Evolutionary conservation across 2,797 vertebrate genomes (phyloP), one percentile per base, ranked within the genome.

Genomic region (Merluccius polli): DNA sequence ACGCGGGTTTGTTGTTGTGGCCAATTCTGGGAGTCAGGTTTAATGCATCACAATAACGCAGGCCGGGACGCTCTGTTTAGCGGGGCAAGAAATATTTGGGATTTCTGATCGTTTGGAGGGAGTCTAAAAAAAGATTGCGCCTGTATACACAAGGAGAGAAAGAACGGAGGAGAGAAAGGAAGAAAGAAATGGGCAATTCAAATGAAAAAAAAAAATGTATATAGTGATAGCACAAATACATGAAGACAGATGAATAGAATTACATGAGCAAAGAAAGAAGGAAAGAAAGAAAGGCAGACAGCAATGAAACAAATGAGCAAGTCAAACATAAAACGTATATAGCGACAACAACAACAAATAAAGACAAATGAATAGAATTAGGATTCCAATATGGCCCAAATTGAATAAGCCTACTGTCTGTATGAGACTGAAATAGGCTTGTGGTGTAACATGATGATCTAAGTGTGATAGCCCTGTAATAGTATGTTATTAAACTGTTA

Each of bases 401-500:
- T 88, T 86, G 67, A 32, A 30, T 65, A 27, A 65, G 59, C 59
- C 59, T 65, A 65, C 59, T 27, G 59, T 86, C 73, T 85, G 86
- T 86, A 89, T 86, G 83, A 77, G 86, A 78, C 81, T 29, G 74
- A 83, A 75, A 82, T 81, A 78, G 86, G 88, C 87, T 86, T 88
- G 81, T 87, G 87, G 90, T 87, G 90, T 90, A 91, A 91, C 90
- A 87, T 77, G 87, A 87, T 87, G 87, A 85, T 77, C 82, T 89
- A 86, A 89, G 88, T 90, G 88, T 91, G 89, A 92, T 92, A 82
- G 89, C 87, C 52, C 75, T 83, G 88, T 92, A 92, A 92, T 92
- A 90, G 88, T 89, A 88, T 91, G 91, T 89, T 88, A 92, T 93
- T 93, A 92, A 91, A 89, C 84, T 92, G 90, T 93, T 90, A 92